These are phyloP conservation scores for Heliconius congener DNA, from an alignment of 1,140 invertebrate species.

Conservation along the genomic window DNA sequence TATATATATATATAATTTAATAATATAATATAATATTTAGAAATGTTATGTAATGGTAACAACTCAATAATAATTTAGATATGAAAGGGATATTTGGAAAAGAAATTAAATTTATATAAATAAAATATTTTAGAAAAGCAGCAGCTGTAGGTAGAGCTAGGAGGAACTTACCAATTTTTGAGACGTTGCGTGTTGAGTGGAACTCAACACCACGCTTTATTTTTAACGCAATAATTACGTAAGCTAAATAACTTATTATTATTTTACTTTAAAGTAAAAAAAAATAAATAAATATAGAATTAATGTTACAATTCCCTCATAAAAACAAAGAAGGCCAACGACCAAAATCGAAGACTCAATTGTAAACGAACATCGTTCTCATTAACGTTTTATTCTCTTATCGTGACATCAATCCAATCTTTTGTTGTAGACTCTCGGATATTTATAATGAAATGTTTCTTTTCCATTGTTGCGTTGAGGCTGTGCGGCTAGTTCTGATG, in stretches of 20 bases:
- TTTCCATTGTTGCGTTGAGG: background rate
- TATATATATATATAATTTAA: too few relatives aligned
- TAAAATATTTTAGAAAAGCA: too few relatives aligned
- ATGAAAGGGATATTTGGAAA: too few relatives aligned
- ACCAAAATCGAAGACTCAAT: slow-evolving; percentile 4
- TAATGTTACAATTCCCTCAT: background rate
- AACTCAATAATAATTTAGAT: too few relatives aligned
- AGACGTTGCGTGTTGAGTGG: too few relatives aligned
- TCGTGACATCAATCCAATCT: slow-evolving; percentile 6
- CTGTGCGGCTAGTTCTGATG: background rate
- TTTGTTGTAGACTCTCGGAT: background rate
- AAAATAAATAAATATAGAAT: background rate
- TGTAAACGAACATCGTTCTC: background rate
- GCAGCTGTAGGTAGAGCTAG: too few relatives aligned
- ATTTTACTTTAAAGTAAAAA: background rate
- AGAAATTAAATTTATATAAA: too few relatives aligned
- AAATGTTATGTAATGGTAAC: too few relatives aligned
- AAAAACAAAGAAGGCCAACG: background rate
- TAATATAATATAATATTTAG: too few relatives aligned
- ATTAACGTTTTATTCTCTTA: slow-evolving; percentile 6
- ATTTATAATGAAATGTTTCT: slow-evolving; percentile 2
- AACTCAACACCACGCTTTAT: too few relatives aligned
- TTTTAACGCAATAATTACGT: background rate
- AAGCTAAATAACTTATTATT: too few relatives aligned
- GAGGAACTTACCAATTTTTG: too few relatives aligned